A percentile compares a stretch with the other conserved stretches of the same genome.
phyloP scores from a whole-genome alignment of 1,140 invertebrate genomes.

The Lithobius niger region DNA sequence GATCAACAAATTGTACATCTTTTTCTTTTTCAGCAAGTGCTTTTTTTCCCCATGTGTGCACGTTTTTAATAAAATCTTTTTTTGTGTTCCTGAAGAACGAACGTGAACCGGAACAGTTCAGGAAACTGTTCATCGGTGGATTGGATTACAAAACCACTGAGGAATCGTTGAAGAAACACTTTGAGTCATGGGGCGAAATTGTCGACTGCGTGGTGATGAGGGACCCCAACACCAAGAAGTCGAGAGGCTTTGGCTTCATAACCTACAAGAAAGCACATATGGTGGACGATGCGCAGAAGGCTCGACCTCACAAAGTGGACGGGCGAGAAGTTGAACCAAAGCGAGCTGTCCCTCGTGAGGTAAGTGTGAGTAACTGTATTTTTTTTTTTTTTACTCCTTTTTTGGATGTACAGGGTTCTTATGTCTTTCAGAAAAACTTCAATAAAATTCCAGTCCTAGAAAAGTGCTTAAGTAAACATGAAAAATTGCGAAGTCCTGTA shows the following conservation, averaged over 20 bases:
- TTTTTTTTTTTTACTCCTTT: no score
- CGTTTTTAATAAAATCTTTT: not conserved
- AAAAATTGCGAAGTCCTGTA: no score
- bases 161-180: slow-evolving; percentile 36
- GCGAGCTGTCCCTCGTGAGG: slow-evolving; percentile 43
- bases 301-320: slow-evolving; percentile 40
- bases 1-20: not conserved
- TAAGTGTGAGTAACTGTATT: no score
- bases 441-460: no score
- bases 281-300: slow-evolving; percentile 40
- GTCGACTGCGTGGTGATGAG: slow-evolving; percentile 42
- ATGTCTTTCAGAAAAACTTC: no score
- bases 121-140: slow-evolving; percentile 45
- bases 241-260: slow-evolving; percentile 43
- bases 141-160: slow-evolving; percentile 39
- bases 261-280: slow-evolving; percentile 34
- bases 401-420: no score
- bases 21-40: not conserved
- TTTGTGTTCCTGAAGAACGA: not conserved
- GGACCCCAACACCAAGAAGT: slow-evolving; percentile 37
- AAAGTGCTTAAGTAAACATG: no score
- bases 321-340: slow-evolving; percentile 41
- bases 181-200: slow-evolving; percentile 38
- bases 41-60: not conserved
- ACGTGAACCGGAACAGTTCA: slow-evolving; percentile 32